These are phyloP conservation scores for Drosophila bocqueti DNA, from an alignment of 1,140 invertebrate species.

Conservation along the genomic window DNA sequence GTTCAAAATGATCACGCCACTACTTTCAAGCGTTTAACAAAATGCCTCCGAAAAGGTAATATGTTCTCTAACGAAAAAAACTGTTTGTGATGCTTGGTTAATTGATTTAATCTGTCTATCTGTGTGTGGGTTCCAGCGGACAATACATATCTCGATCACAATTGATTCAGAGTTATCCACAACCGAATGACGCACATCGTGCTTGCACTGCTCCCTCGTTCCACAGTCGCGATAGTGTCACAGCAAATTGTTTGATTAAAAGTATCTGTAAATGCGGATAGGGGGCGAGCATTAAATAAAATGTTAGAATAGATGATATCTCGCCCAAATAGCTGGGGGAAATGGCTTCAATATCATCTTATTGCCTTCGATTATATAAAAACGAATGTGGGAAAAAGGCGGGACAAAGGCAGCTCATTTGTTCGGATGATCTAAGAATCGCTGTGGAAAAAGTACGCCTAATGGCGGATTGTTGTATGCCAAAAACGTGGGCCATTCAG, in stretches of 20 bases:
- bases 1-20: not conserved
- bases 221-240: constrained; percentile 28
- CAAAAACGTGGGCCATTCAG: constrained; percentile 22
- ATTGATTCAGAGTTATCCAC: constrained; percentile 42
- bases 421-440: constrained; percentile 31
- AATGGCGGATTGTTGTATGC: constrained; percentile 27
- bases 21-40: constrained; percentile 10
- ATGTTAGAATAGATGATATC: not conserved
- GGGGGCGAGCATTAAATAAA: not conserved
- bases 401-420: constrained; percentile 1
- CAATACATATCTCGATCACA: constrained; percentile 29
- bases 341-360: constrained; percentile 23
- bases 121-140: constrained; percentile 3
- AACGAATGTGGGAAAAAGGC: constrained; percentile 13
- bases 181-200: constrained; percentile 40
- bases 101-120: constrained; percentile 36
- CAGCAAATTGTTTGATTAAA: constrained; percentile 39
- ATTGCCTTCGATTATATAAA: constrained; percentile 36
- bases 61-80: constrained; percentile 10
- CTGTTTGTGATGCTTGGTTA: constrained; percentile 27
- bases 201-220: not conserved
- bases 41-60: constrained; percentile 2
- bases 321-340: constrained; percentile 12
- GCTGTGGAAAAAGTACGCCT: not conserved
- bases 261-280: constrained; percentile 24